These are phyloP conservation scores for Epizoanthus stellaris DNA, from an alignment of 92 coral and sea anemone genomes.

Conservation along the genomic window DNA sequence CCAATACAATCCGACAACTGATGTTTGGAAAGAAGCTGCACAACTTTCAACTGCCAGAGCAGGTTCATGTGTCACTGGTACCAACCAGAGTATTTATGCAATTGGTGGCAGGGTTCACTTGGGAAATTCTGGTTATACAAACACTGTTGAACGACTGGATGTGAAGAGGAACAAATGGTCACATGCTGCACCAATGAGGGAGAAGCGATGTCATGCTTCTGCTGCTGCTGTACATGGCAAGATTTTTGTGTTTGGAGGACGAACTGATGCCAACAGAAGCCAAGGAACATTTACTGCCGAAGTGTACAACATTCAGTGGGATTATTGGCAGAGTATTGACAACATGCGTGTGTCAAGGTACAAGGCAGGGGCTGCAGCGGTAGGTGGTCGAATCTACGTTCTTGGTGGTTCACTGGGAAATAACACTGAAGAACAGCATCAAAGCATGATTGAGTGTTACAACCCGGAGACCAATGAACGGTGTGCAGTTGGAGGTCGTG, in stretches of 20 bases:
- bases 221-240: conserved; percentile 48
- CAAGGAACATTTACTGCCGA: conserved; percentile 67
- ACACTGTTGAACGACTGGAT: conserved; percentile 65
- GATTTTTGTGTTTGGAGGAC: conserved; percentile 75
- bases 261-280: conserved; percentile 48
- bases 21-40: conserved; percentile 73
- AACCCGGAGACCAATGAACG: conserved; percentile 56
- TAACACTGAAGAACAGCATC: no score
- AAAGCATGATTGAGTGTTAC: conserved; percentile 49
- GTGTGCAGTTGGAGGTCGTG: conserved; percentile 27
- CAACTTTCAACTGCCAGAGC: conserved; percentile 56
- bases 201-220: conserved; percentile 61
- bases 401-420: conserved; percentile 67
- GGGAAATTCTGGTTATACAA: conserved; percentile 63
- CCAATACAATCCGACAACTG: conserved; percentile 70
- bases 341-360: conserved; percentile 68
- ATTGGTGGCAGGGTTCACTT: conserved; percentile 67
- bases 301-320: conserved; percentile 49
- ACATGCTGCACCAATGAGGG: conserved; percentile 64
- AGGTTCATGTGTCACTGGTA: conserved; percentile 66
- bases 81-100: conserved; percentile 58
- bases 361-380: conserved; percentile 61
- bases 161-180: conserved; percentile 69
- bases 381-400: conserved; percentile 54
- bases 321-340: conserved; percentile 57